Evolutionary conservation across 1,140 invertebrate genomes (phyloP).

Genomic region (Drepana arcuata): DNA sequence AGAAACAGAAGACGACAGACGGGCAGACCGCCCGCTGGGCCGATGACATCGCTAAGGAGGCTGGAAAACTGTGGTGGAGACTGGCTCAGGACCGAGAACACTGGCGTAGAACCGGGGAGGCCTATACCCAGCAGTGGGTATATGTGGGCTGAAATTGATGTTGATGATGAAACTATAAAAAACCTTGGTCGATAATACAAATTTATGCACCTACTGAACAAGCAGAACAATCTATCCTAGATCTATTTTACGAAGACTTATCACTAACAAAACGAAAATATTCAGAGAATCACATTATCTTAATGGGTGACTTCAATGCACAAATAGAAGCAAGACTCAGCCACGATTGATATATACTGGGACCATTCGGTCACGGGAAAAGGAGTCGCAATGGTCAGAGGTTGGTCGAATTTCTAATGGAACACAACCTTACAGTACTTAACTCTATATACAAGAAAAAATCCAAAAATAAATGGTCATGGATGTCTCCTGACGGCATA

Average conservation of each 20-base stretch:
- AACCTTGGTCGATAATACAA: background rate
- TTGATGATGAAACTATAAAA: too few species aligned
- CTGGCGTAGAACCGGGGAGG: too few species aligned
- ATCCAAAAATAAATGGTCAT: background rate
- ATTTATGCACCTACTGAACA: constrained; percentile 10
- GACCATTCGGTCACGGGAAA: background rate
- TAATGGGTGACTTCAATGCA: constrained; percentile 1
- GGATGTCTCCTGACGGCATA: background rate
- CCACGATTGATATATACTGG: background rate
- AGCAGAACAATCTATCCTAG: constrained; percentile 3
- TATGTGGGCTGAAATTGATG: too few species aligned
- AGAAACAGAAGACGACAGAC: too few species aligned
- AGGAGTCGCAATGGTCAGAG: background rate
- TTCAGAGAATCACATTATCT: background rate
- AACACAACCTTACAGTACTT: background rate
- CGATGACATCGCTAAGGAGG: too few species aligned
- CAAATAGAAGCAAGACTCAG: background rate
- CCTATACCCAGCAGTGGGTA: too few species aligned
- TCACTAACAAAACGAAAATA: background rate
- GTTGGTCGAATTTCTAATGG: background rate
- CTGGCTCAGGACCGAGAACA: too few species aligned
- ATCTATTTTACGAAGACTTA: background rate
- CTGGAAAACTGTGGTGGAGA: too few species aligned
- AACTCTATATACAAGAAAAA: background rate
- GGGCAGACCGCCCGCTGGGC: too few species aligned